A percentile compares a stretch with the other conserved stretches of the same genome.
phyloP scores from a whole-genome alignment of 2,888 invertebrate genomes.

The Xanthia togata region DNA sequence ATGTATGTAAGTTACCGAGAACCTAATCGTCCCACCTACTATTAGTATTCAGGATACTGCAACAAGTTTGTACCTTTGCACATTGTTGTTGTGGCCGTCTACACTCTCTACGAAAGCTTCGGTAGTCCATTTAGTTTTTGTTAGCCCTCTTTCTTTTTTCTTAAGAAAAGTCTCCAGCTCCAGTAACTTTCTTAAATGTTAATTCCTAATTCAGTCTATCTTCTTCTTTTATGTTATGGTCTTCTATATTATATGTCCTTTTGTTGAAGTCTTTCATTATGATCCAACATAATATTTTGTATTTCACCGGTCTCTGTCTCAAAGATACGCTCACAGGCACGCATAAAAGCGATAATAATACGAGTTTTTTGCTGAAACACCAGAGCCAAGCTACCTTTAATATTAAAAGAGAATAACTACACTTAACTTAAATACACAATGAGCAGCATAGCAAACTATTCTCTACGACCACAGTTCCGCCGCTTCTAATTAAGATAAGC shows the following conservation, averaged over 20 bases:
- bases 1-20: too few relatives aligned
- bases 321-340: background rate
- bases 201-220: background rate
- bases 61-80: conserved; percentile 4
- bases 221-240: background rate
- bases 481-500: conserved; percentile 49
- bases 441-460: conserved; percentile 8
- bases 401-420: conserved; percentile 5
- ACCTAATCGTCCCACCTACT: too few relatives aligned
- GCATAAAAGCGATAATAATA: background rate
- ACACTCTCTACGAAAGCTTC: background rate
- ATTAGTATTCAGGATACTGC: conserved; percentile 23
- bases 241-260: background rate
- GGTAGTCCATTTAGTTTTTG: background rate
- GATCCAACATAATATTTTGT: background rate
- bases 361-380: background rate
- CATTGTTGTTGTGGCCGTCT: background rate
- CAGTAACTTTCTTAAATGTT: background rate
- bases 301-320: background rate
- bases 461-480: conserved; percentile 16
- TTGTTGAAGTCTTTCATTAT: background rate
- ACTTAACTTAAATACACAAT: conserved; percentile 38
- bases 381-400: background rate
- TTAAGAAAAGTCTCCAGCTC: background rate
- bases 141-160: background rate